A percentile compares a stretch with the other conserved stretches of the same genome.
phyloP scores from a whole-genome alignment of 2,888 invertebrate genomes.

The Drosophila maculinotata region DNA sequence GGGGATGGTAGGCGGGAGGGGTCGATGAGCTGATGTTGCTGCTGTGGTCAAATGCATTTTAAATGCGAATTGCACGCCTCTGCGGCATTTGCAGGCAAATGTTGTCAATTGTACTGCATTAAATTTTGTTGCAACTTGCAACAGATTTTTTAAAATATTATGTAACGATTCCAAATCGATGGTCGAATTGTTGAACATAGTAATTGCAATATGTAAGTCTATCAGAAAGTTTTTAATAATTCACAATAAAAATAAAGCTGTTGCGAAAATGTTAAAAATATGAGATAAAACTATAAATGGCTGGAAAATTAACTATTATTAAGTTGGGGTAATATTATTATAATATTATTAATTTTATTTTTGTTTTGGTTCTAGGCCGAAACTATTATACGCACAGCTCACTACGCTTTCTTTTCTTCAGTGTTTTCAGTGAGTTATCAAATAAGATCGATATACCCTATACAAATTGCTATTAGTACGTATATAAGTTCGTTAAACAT shows the following conservation, averaged over 20 bases:
- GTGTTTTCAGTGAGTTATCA: neutral
- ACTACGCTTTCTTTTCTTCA: neutral
- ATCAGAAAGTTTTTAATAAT: neutral
- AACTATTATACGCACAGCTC: slow-evolving; percentile 14
- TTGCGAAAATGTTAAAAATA: no score
- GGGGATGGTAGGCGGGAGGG: neutral
- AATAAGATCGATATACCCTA: slow-evolving; percentile 15
- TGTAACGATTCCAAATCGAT: neutral
- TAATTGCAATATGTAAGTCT: neutral
- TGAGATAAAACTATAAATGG: no score
- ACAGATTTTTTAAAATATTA: slow-evolving; percentile 1
- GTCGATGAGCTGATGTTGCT: slow-evolving; percentile 19
- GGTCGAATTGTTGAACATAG: neutral
- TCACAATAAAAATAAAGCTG: no score
- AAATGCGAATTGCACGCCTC: slow-evolving; percentile 50
- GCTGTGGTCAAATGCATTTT: slow-evolving; percentile 60
- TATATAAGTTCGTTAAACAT: slow-evolving; percentile 21
- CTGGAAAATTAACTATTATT: no score
- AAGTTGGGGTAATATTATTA: neutral
- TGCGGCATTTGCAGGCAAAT: slow-evolving; percentile 29
- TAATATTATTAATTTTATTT: neutral
- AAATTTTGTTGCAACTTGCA: slow-evolving; percentile 15
- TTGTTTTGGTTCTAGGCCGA: neutral
- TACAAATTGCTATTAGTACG: slow-evolving; percentile 28
- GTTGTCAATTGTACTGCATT: slow-evolving; percentile 13